Base-by-base conservation (phyloP, 2,888 invertebrate genomes). In the Ethmia dodecea region DNA sequence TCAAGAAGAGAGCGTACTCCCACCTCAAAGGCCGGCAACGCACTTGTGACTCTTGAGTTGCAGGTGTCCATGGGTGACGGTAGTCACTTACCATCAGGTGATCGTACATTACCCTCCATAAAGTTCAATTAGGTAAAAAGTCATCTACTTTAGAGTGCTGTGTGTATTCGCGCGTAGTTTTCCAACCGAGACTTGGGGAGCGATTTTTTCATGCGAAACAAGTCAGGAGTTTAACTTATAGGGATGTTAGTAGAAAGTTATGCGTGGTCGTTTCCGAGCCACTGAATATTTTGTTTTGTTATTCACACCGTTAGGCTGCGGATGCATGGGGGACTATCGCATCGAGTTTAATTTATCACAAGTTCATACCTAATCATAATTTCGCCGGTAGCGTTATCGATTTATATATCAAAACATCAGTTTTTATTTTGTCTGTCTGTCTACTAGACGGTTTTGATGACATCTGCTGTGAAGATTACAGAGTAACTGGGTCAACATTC, bases 271-370 rank as follows among this genome's bases (percentile, higher is more conserved):
- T 53, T 64, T 65, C 59, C 53, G 40, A 49, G 37, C 51, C 58
- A 52, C 50, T 67, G 64, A 60, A 60, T 62, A 57, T 60, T 59
- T 60, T 6, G 13, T 65, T 58, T 52, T 54, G 46, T 51, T 60
- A 52, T 54, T 50, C 51, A 47, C 48, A 50, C 52, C 47, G 40
- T 50, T 49, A 53, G 38, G 47, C 45, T 11, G 5, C 12, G 8
- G 18, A 18, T 18, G 18, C 5, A 18, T 5, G 5, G 8, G 8
- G 8, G 18, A 5, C 5, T 18, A 8, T 8, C 5, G 18, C 8
- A 8, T 18, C 18, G 5, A 18, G 8, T 8, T 18, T 18, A 8
- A 18, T 18, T 18, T 18, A 18, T 18, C 5, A 5, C 18, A 5
- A 5, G 8, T 18, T 18, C 8, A 8, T 18, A 18, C 18, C 18